Percentiles rank a stretch among this genome's conserved stretches.
These are phyloP conservation scores for Euplexia lucipara DNA, from an alignment of 2,888 invertebrate genomes.

Conservation along the genomic window DNA sequence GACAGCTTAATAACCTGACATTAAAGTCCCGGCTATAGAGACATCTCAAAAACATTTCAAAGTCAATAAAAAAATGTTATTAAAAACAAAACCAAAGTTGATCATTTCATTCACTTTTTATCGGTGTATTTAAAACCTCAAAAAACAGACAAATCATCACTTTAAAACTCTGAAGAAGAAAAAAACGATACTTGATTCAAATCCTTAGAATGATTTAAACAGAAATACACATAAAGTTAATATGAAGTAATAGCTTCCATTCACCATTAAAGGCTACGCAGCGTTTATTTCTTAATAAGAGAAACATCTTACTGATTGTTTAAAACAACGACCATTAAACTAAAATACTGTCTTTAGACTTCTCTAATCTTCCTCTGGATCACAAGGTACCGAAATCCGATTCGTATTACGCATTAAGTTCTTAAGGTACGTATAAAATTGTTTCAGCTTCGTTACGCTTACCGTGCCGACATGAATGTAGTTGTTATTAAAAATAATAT, in stretches of 20 bases:
- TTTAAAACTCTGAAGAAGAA: not conserved
- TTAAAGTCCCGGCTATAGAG: not conserved
- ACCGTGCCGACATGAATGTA: constrained; percentile 73
- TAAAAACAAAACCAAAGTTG: not conserved
- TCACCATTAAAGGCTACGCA: constrained; percentile 16
- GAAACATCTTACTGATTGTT: constrained; percentile 70
- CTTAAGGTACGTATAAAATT: constrained; percentile 79
- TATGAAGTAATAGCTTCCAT: constrained; percentile 34
- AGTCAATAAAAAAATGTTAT: not conserved
- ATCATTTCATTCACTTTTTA: not conserved
- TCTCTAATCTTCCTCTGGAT: constrained; percentile 72
- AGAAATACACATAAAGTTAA: constrained; percentile 31
- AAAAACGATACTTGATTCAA: not conserved
- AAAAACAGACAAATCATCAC: not conserved
- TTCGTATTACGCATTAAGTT: constrained; percentile 78
- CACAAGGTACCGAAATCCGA: constrained; percentile 78
- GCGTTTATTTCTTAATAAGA: constrained; percentile 46
- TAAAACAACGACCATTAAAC: constrained; percentile 73
- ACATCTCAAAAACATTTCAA: not conserved
- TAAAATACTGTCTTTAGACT: constrained; percentile 77
- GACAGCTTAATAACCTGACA: not conserved
- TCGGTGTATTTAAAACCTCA: constrained; percentile 1
- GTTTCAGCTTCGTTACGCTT: constrained; percentile 77
- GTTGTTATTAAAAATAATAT: constrained; percentile 80
- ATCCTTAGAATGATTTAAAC: constrained; percentile 25